These are phyloP conservation scores for Trichonephila clavata DNA, from an alignment of 1,140 invertebrate species.

Conservation along the genomic window DNA sequence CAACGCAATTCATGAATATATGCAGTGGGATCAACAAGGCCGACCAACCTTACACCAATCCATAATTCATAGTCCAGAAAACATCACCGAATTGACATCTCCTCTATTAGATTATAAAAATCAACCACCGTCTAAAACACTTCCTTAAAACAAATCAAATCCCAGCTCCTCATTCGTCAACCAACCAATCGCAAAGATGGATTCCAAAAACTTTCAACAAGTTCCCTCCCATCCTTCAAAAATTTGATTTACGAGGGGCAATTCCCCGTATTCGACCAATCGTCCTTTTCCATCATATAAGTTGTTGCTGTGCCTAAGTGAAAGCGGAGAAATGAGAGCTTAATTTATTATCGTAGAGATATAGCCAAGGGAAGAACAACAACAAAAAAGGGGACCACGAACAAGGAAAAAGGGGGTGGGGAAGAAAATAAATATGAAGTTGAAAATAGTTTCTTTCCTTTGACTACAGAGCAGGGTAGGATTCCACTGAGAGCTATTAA, in stretches of 20 bases:
- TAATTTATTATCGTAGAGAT: slow-evolving; percentile 53
- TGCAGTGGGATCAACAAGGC: neutral
- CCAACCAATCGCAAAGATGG: neutral
- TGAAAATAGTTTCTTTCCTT: slow-evolving; percentile 41
- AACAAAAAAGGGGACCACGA: neutral
- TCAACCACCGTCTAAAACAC: neutral
- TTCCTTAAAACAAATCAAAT: neutral
- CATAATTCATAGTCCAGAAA: neutral
- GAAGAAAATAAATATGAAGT: slow-evolving; percentile 33
- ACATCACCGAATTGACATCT: neutral
- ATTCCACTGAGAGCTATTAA: slow-evolving; percentile 51
- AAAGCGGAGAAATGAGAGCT: slow-evolving; percentile 58
- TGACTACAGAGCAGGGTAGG: slow-evolving; percentile 5
- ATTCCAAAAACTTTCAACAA: slow-evolving; percentile 13
- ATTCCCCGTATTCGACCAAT: slow-evolving; percentile 40
- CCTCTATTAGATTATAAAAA: slow-evolving; percentile 5
- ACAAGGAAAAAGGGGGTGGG: neutral
- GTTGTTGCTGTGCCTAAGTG: slow-evolving; percentile 46
- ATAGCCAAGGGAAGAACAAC: neutral
- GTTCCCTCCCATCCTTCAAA: neutral
- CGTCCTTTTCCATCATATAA: slow-evolving; percentile 22
- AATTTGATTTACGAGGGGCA: slow-evolving; percentile 52
- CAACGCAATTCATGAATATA: neutral
- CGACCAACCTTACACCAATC: neutral
- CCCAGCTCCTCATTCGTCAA: neutral